These are phyloP conservation scores for Paracanthobrama guichenoti DNA, from an alignment of 2,113 vertebrate genomes.

Conservation along the genomic window DNA sequence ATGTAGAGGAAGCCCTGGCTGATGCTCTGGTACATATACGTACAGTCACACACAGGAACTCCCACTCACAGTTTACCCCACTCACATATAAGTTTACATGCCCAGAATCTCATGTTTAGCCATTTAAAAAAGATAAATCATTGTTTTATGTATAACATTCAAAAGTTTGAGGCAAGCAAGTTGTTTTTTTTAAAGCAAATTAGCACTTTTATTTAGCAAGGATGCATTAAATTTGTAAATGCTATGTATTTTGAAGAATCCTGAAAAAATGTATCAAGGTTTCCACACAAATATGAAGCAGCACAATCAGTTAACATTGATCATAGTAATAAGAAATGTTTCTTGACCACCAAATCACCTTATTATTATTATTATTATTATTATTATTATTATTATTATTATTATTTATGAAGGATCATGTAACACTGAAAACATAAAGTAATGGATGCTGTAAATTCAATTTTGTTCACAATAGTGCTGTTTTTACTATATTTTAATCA, in stretches of 20 bases:
- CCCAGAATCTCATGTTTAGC: neutral
- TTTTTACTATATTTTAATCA: neutral
- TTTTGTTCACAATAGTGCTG: neutral
- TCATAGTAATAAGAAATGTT: neutral
- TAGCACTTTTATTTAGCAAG: too few species aligned
- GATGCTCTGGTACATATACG: slow-evolving; percentile 86
- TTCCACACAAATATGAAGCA: neutral
- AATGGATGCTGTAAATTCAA: neutral
- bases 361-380: neutral
- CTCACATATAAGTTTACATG: neutral
- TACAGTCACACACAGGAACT: neutral
- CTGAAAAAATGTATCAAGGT: neutral
- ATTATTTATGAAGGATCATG: neutral
- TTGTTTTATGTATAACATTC: too few species aligned
- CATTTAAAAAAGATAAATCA: neutral
- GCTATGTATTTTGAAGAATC: too few species aligned
- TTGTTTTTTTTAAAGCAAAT: too few species aligned
- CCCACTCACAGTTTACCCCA: neutral
- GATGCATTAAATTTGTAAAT: too few species aligned
- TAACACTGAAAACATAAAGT: neutral
- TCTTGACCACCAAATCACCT: neutral
- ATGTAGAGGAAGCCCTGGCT: slow-evolving; percentile 94
- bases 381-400: too few species aligned
- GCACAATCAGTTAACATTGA: neutral
- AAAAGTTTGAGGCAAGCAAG: too few species aligned